Percentiles rank a stretch among this genome's conserved stretches.
Conservation (phyloP, 35 echinoderm and acorn worm species). For the Lytechinus pictus region DNA sequence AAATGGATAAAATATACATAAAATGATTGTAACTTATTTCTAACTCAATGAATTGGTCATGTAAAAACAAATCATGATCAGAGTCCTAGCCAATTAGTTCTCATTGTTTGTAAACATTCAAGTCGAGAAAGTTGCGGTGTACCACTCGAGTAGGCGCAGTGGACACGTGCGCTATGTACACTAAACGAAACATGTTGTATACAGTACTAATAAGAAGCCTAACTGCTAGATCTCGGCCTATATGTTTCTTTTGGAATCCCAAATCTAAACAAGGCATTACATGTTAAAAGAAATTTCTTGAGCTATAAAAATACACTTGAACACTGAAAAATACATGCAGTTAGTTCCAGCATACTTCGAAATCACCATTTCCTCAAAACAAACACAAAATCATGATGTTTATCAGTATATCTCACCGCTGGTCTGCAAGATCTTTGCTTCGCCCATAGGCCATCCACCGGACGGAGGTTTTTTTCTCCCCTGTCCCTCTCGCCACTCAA, state of each 20-base stretch:
- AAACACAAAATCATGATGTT: background rate
- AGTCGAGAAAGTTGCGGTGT: background rate
- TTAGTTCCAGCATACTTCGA: background rate
- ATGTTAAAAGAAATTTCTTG: background rate
- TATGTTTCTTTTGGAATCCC: conserved; percentile 17
- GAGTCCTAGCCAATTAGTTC: background rate
- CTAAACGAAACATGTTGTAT: background rate
- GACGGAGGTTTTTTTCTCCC: conserved; percentile 45
- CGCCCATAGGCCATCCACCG: conserved; percentile 54
- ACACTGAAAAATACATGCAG: background rate
- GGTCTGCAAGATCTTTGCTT: conserved; percentile 36
- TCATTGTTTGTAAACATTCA: background rate
- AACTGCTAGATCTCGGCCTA: background rate
- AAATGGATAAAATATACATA: too few relatives aligned
- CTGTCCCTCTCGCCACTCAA: conserved; percentile 49
- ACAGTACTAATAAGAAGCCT: background rate
- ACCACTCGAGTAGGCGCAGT: background rate
- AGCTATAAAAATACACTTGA: background rate
- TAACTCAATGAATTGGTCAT: too few relatives aligned
- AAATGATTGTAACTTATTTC: too few relatives aligned
- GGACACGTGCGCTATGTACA: too few relatives aligned
- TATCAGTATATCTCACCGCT: conserved; percentile 30
- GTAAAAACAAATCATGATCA: too few relatives aligned
- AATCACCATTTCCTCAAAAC: background rate
- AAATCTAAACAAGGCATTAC: background rate